Base-by-base conservation (phyloP, 1,140 invertebrate genomes). In the Ostrea edulis region DNA sequence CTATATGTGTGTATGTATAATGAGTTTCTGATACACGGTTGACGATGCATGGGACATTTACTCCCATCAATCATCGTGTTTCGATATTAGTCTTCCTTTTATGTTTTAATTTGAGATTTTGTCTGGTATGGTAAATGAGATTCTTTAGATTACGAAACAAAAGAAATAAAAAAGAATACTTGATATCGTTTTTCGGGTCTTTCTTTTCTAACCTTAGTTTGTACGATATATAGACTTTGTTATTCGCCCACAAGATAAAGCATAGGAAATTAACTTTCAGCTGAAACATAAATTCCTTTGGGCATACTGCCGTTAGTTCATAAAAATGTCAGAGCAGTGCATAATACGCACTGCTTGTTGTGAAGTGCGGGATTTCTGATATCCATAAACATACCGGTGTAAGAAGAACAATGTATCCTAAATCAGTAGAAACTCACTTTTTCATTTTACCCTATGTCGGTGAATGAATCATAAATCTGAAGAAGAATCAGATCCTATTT, bases 211-310 rank as follows among this genome's bases (percentile, higher is more conserved):
- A 12, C 20, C 12, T 12, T 1, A 12, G 20, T 44, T 3, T 58
- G 55, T 58, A 20, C 55, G 17, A 20, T n/a, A 8, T 44, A 62
- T 62, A 17, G 55, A 62, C 55, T 62, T 62, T 58, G 35, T 62
- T 77, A 22, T 17, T 25, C 68, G 22, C 12, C 25, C 25, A 77
- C 68, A 35, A 29, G 29, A 29, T 9, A 77, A 25, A 25, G 17
- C 8, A 25, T 7, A 77, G 68, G 68, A 77, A 77, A 77, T 77
- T 77, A 77, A 35, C 22, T 77, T 77, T 77, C 68, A 29, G 68
- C 25, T 77, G 22, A 22, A 77, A 29, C 68, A 77, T 77, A 77
- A 77, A 77, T 29, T 35, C 9, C 68, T 17, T 20, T n/a, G 14
- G 55, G n/a, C 14, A 7, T 62, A 62, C 55, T 62, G 17, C 55